Conservation (phyloP, 2,888 invertebrate species). For the Conistra vaccinii region DNA sequence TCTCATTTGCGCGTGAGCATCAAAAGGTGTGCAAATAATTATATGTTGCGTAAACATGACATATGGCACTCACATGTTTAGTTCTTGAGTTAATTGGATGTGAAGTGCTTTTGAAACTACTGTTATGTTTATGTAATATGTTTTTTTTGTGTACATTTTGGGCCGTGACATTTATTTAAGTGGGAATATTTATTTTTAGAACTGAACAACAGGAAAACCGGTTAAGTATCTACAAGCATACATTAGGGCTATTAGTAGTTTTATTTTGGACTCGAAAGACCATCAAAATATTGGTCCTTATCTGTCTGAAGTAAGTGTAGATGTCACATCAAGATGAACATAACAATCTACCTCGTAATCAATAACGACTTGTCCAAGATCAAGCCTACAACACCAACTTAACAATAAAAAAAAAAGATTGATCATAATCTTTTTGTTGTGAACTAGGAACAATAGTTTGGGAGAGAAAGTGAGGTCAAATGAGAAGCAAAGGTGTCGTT, state of each 20-base stretch:
- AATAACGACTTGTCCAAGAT: neutral
- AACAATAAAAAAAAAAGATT: slow-evolving; percentile 27
- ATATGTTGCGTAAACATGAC: slow-evolving; percentile 26
- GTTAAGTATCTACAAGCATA: neutral
- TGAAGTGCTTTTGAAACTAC: slow-evolving; percentile 50
- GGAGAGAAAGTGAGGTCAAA: slow-evolving; percentile 66
- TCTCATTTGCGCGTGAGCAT: slow-evolving; percentile 36
- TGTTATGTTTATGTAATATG: slow-evolving; percentile 27
- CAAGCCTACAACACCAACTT: neutral
- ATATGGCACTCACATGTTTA: slow-evolving; percentile 22
- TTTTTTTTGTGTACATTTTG: slow-evolving; percentile 12
- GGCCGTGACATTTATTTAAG: slow-evolving; percentile 1
- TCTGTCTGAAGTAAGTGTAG: neutral
- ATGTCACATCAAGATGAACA: neutral
- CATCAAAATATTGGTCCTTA: neutral
- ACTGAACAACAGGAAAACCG: neutral
- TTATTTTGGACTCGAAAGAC: neutral
- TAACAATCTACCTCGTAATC: neutral
- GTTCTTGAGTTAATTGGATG: slow-evolving; percentile 68
- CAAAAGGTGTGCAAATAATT: slow-evolving; percentile 47
- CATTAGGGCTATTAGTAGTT: neutral
- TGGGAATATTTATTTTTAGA: neutral
- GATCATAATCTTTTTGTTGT: slow-evolving; percentile 44
- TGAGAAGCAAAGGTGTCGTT: slow-evolving; percentile 67
- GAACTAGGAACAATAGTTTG: slow-evolving; percentile 61